phyloP scores from a whole-genome alignment of 2,113 vertebrate species.

The Suricata suricatta region DNA sequence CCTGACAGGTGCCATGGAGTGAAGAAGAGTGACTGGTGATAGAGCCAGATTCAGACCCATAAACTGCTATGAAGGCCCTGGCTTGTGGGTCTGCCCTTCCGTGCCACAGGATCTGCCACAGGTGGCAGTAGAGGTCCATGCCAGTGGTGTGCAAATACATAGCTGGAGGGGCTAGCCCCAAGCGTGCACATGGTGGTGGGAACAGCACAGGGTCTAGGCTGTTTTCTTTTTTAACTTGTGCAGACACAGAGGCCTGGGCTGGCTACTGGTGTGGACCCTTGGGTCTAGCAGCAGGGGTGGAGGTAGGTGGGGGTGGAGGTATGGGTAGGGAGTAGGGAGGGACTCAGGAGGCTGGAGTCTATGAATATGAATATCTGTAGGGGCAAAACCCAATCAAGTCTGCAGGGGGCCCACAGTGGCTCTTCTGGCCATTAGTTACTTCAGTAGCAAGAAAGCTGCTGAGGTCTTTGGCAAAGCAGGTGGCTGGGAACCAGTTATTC shows the following conservation, averaged over 20 bases:
- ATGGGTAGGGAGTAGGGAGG: not conserved
- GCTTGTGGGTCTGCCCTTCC: not conserved
- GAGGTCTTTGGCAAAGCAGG: not conserved
- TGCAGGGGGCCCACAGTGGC: accelerated
- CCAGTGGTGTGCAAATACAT: not conserved
- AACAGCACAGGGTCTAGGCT: not conserved
- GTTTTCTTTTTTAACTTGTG: not conserved
- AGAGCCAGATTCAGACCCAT: not conserved
- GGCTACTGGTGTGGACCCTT: not conserved
- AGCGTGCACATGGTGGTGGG: not conserved
- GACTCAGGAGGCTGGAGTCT: not conserved
- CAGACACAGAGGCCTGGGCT: not conserved
- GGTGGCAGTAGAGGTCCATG: not conserved
- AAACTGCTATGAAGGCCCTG: not conserved
- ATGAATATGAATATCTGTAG: not conserved
- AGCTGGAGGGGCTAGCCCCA: not conserved
- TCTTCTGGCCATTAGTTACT: not conserved
- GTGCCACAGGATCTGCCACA: not conserved
- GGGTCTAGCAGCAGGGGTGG: not conserved
- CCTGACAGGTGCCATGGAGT: no score
- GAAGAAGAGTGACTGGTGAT: not conserved
- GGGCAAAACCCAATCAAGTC: not conserved
- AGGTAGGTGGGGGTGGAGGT: not conserved
- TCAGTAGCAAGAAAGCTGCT: not conserved
- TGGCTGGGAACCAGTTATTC: not conserved